A percentile compares a stretch with the other conserved stretches of the same genome.
phyloP scores from a whole-genome alignment of 2,888 invertebrate genomes.

The Eristalis tenax region DNA sequence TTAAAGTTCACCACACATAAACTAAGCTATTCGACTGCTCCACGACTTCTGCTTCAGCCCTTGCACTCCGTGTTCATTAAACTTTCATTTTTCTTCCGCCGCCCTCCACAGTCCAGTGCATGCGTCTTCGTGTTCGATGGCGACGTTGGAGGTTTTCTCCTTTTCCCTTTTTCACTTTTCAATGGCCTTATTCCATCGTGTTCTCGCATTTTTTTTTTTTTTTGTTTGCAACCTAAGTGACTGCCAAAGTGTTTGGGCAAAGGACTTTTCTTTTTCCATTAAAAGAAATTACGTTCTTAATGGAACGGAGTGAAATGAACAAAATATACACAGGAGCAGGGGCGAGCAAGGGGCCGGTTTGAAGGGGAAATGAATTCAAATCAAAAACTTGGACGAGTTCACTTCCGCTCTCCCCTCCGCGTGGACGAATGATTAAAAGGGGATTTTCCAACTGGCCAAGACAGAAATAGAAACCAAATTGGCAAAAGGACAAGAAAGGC shows the following conservation, averaged over 20 bases:
- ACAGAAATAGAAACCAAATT: conserved; percentile 53
- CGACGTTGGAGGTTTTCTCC: not conserved
- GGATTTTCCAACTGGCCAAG: conserved; percentile 13
- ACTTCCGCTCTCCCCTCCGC: not conserved
- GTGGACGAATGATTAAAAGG: conserved; percentile 36
- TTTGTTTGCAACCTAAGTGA: conserved; percentile 21
- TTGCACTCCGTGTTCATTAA: conserved; percentile 67
- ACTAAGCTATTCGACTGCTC: not conserved
- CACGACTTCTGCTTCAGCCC: not conserved
- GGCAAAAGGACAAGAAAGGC: conserved; percentile 29
- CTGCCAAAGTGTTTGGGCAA: conserved; percentile 31
- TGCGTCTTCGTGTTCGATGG: conserved; percentile 39
- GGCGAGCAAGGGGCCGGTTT: not conserved
- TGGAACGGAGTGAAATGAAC: conserved; percentile 24
- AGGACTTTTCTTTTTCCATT: conserved; percentile 47
- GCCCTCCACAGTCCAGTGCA: not conserved
- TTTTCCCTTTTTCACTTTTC: conserved; percentile 30
- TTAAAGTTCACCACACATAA: conserved; percentile 43
- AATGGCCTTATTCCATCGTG: conserved; percentile 51
- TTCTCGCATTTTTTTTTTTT: not conserved
- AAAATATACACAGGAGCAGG: not conserved
- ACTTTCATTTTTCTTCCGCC: conserved; percentile 51
- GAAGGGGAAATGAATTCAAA: conserved; percentile 36
- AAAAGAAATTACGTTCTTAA: conserved; percentile 52
- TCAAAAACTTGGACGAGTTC: conserved; percentile 17